Conservation (phyloP, 2,797 vertebrate species). For the Sebastes taczanowskii region DNA sequence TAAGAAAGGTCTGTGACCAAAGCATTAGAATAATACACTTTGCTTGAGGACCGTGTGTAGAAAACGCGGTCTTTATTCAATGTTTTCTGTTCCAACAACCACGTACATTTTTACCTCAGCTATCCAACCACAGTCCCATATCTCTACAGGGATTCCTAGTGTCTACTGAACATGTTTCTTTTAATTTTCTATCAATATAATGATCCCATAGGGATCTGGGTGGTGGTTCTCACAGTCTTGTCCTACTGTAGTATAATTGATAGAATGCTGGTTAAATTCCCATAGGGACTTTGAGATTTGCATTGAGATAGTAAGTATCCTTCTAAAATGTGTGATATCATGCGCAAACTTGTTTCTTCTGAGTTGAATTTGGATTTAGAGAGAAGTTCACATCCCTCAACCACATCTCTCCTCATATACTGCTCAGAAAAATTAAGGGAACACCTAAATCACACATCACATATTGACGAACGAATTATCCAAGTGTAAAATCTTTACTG, state of each 20-base stretch:
- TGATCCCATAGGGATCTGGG: background rate
- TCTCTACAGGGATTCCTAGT: background rate
- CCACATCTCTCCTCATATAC: no score
- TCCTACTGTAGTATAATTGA: background rate
- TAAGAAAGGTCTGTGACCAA: background rate
- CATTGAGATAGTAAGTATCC: background rate
- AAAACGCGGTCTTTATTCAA: background rate
- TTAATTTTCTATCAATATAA: no score
- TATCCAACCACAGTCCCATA: background rate
- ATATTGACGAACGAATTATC: no score
- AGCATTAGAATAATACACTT: background rate
- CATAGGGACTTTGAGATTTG: background rate
- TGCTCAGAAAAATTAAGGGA: no score
- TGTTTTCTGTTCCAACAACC: background rate
- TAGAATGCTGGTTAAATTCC: background rate
- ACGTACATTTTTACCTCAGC: background rate
- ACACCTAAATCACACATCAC: no score
- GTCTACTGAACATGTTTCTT: background rate
- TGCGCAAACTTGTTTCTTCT: background rate
- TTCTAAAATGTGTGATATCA: background rate
- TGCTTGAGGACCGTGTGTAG: background rate
- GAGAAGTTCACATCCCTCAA: no score
- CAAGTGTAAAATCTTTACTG: no score
- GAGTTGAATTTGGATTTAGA: no score
- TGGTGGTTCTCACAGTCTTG: background rate